Percentiles rank a stretch among this genome's conserved stretches.
Evolutionary conservation across 2,113 vertebrate species (phyloP).

Genomic region (Forbesichthys agassizii): DNA sequence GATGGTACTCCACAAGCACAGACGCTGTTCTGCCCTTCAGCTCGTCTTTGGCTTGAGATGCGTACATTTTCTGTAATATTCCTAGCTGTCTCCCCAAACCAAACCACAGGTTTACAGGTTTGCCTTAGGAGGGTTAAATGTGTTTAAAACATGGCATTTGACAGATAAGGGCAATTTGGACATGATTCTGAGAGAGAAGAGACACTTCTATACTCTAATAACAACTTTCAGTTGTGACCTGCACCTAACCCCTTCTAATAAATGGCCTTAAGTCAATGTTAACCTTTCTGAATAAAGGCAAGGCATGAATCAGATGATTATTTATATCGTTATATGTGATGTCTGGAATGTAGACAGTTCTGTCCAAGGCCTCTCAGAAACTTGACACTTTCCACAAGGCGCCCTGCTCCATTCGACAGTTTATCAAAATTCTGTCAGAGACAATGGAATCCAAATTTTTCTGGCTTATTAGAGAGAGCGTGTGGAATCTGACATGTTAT

Average conservation of each 20-base stretch:
- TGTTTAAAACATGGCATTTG: slow-evolving; percentile 14
- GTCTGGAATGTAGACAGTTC: slow-evolving; percentile 17
- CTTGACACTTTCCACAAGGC: slow-evolving; percentile 32
- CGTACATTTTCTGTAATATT: neutral
- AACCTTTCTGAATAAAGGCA: slow-evolving; percentile 43
- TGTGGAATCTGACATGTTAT: slow-evolving; percentile 23
- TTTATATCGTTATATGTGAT: slow-evolving; percentile 26
- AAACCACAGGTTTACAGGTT: neutral
- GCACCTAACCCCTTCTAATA: slow-evolving; percentile 24
- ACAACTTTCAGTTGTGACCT: slow-evolving; percentile 39
- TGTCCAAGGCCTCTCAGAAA: slow-evolving; percentile 37
- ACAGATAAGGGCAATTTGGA: slow-evolving; percentile 9
- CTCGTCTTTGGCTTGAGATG: slow-evolving; percentile 3
- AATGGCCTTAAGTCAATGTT: slow-evolving; percentile 32
- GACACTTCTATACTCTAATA: slow-evolving; percentile 10
- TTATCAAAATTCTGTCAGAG: slow-evolving; percentile 50
- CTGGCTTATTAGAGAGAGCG: slow-evolving; percentile 33
- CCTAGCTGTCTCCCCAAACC: neutral
- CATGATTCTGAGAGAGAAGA: slow-evolving; percentile 17
- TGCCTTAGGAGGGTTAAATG: neutral
- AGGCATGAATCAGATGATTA: slow-evolving; percentile 25
- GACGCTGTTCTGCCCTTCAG: neutral
- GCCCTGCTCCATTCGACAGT: slow-evolving; percentile 40
- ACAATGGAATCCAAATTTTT: slow-evolving; percentile 39
- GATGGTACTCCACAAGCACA: neutral